Conservation (phyloP, 2,888 invertebrate genomes). For the Caenorhabditis auriculariae region DNA sequence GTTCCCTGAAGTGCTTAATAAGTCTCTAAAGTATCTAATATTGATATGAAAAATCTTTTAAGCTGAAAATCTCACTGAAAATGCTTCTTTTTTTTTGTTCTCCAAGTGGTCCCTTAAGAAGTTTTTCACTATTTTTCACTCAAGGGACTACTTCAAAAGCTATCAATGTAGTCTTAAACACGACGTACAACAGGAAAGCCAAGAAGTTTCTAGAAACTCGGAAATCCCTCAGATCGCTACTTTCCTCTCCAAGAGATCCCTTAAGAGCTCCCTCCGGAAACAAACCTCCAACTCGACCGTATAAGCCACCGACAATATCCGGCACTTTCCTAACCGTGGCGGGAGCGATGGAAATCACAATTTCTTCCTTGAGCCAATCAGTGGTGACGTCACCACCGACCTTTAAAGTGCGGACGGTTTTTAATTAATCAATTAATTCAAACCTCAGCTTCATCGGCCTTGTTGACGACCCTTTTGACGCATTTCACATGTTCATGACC, state of each 20-base stretch:
- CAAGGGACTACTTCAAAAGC: too few relatives aligned
- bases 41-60: too few relatives aligned
- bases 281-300: slow-evolving; percentile 56
- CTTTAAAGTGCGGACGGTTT: slow-evolving; percentile 5
- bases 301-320: slow-evolving; percentile 58
- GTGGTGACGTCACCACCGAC: slow-evolving; percentile 27
- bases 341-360: slow-evolving; percentile 57
- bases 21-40: too few relatives aligned
- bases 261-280: neutral
- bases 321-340: slow-evolving; percentile 57
- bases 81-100: neutral
- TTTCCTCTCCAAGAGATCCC: neutral
- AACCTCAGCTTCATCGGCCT: slow-evolving; percentile 35
- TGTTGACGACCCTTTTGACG: slow-evolving; percentile 38
- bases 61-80: too few relatives aligned
- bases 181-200: too few relatives aligned
- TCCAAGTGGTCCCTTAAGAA: neutral
- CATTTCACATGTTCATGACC: slow-evolving; percentile 59
- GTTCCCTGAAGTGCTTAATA: too few relatives aligned
- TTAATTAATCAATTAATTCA: neutral
- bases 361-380: slow-evolving; percentile 36
- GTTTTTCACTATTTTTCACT: neutral
- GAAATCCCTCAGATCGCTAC: too few relatives aligned
- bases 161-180: too few relatives aligned
- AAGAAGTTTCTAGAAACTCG: too few relatives aligned